Base-by-base conservation (phyloP, 2,797 vertebrate genomes). In the Anguilla obscura region DNA sequence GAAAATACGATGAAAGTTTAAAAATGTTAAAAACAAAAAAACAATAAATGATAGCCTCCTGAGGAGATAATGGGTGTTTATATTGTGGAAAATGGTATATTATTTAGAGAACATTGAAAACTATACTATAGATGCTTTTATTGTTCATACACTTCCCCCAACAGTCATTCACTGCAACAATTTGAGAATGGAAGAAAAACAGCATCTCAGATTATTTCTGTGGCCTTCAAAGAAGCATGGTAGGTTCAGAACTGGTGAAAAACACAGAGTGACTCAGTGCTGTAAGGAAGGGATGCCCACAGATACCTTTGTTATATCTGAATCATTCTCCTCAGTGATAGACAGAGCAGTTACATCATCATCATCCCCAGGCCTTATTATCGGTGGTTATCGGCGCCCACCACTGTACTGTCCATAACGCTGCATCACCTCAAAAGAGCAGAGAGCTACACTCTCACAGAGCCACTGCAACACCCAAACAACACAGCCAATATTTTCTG, bases 1-100 rank as follows among this genome's bases (percentile, higher is more conserved):
- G 94, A 58, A 90, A 94, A 92, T 90, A 88, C 16, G 86, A 45
- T 40, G 27, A 27, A 74, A n/a, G 27, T 36, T 48, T 86, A 4
- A 60, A 50, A 6, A 18, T 33, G 36, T 30, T 48, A 24, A 48
- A 86, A 74, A 63, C 21, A 18, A 79, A 66, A 66, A 10, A 50
- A 45, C 40, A 71, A 86, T 33, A 52, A 86, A 74, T 3, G 30
- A 74, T 45, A 86, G 27, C 50, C 50, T 0, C n/a, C 60, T 86
- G 5, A 48, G 76, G 33, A 80, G 79, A 76, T 21, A 48, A 82
- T 3, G 48, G 1, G 74, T 36, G 30, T 10, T 16, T 3, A 0
- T 24, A 18, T 40, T 40, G 71, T 76, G 36, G 16, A 40, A 76
- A 76, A 76, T 40, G 33, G 14, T 14, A 36, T 18, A 71, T 76